A percentile compares a stretch with the other conserved stretches of the same genome.
Conservation (phyloP, 2,113 vertebrate species). For the Ondatra zibethicus region DNA sequence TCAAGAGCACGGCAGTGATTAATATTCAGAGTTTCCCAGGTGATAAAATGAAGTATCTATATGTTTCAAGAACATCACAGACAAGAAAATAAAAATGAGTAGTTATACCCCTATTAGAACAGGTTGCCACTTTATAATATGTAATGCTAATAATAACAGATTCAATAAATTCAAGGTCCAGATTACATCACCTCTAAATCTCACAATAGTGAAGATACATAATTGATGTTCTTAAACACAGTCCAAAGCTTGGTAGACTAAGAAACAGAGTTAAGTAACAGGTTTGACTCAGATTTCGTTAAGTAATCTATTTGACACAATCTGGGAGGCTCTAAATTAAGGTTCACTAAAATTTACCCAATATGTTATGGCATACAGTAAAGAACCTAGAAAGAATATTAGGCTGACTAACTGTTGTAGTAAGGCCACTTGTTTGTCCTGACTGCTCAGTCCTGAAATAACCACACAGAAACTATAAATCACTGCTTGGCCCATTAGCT, state of each 20-base stretch:
- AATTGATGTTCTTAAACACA: background rate
- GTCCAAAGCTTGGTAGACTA: background rate
- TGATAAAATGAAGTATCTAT: conserved; percentile 38
- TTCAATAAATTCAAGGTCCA: background rate
- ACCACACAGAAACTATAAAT: too few relatives aligned
- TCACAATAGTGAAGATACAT: background rate
- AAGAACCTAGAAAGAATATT: background rate
- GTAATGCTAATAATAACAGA: background rate
- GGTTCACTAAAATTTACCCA: background rate
- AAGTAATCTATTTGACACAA: background rate
- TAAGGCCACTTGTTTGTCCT: too few relatives aligned
- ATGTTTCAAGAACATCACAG: background rate
- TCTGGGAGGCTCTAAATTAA: background rate
- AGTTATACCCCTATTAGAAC: conserved; percentile 22
- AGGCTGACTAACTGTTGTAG: background rate
- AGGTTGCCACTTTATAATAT: background rate
- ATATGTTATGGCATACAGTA: background rate
- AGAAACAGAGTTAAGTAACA: background rate
- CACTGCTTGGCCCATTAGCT: too few relatives aligned
- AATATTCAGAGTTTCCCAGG: background rate
- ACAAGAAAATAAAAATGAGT: conserved; percentile 1
- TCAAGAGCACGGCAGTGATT: background rate
- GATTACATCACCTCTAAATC: background rate
- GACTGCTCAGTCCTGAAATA: too few relatives aligned
- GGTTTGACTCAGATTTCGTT: background rate